phyloP scores from a whole-genome alignment of 2,113 vertebrate species.

The Herpailurus yagouaroundi region DNA sequence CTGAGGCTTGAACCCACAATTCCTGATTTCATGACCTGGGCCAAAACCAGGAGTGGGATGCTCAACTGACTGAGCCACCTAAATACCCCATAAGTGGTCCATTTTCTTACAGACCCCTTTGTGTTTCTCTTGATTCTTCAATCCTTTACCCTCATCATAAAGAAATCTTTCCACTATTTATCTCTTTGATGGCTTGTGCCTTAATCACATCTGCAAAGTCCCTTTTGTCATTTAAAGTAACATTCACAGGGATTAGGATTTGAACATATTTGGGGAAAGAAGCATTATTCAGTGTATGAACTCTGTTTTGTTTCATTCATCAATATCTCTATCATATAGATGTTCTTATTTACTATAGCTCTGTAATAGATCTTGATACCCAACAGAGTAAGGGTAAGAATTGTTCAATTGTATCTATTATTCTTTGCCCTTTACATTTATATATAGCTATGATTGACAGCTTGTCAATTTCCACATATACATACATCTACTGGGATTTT shows the following conservation, averaged over 20 bases:
- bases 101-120: background rate
- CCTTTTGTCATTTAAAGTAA: no score
- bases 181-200: background rate
- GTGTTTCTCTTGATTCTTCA: background rate
- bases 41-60: no score
- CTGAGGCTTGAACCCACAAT: no score
- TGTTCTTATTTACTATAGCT: background rate
- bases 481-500: background rate
- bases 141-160: background rate
- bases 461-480: background rate
- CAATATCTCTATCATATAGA: background rate
- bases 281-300: background rate
- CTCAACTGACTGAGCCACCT: no score
- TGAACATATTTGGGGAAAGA: background rate
- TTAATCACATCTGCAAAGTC: background rate
- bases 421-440: background rate
- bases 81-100: background rate
- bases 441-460: background rate
- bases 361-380: background rate
- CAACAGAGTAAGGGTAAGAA: background rate
- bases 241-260: background rate
- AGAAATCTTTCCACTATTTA: background rate
- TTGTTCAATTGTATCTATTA: background rate
- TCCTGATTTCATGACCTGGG: no score
- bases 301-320: background rate